phyloP scores from a whole-genome alignment of 2,797 vertebrate species.

The Hippopotamyrus pictus region DNA sequence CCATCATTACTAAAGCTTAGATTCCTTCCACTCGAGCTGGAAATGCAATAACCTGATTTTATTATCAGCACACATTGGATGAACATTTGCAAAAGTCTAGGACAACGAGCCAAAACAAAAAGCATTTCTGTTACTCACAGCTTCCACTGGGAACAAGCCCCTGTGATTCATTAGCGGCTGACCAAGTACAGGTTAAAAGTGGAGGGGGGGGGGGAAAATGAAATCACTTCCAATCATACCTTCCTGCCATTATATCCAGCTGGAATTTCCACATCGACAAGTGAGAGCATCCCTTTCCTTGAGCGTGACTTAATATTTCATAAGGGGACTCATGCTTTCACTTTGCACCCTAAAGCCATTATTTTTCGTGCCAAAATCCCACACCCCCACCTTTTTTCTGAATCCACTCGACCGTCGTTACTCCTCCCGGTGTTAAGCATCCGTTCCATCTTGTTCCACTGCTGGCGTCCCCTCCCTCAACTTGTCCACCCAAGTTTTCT shows the following conservation, averaged over 20 bases:
- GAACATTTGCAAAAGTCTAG: background rate
- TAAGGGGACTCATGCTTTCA: background rate
- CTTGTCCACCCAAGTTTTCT: background rate
- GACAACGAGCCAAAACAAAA: background rate
- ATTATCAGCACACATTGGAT: background rate
- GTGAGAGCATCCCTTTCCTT: background rate
- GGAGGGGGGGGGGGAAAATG: constrained; percentile 37
- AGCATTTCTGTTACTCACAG: background rate
- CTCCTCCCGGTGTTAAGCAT: background rate
- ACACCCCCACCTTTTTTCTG: background rate
- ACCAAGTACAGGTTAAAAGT: background rate
- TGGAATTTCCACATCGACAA: constrained; percentile 41
- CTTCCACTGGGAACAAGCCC: background rate
- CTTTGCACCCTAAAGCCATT: background rate
- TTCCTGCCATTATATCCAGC: constrained; percentile 48
- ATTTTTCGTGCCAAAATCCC: background rate
- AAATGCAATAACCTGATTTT: constrained; percentile 4
- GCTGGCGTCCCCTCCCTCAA: background rate
- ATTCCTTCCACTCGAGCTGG: background rate
- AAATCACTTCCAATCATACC: constrained; percentile 45
- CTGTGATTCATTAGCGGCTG: background rate
- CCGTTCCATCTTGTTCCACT: background rate
- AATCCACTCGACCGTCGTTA: background rate
- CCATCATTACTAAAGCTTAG: background rate
- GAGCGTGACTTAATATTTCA: background rate